These are phyloP conservation scores for Nannospalax galili DNA, from an alignment of 2,113 vertebrate genomes.

Conservation along the genomic window DNA sequence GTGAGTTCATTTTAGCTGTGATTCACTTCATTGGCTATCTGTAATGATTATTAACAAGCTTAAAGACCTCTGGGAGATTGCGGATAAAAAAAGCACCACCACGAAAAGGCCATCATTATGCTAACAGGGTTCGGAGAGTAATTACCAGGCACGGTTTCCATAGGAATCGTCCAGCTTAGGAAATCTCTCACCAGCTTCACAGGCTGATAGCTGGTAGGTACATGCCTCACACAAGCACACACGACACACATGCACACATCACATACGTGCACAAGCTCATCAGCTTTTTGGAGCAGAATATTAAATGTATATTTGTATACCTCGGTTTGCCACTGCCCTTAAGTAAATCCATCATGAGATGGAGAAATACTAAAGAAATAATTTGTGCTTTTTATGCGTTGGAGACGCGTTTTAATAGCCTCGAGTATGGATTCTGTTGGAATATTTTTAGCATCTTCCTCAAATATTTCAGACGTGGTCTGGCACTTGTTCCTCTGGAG, in stretches of 20 bases:
- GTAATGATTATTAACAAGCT: constrained; percentile 99
- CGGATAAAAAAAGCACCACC: constrained; percentile 90
- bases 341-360: constrained; percentile 80
- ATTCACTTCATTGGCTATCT: constrained; percentile 97
- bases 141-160: constrained; percentile 91
- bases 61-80: constrained; percentile 96
- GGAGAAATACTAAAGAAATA: constrained; percentile 76
- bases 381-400: constrained; percentile 67
- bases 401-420: constrained; percentile 67
- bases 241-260: neutral
- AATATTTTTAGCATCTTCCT: constrained; percentile 29
- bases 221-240: neutral
- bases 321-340: constrained; percentile 71
- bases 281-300: rapidly evolving
- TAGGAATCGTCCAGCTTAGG: constrained; percentile 86
- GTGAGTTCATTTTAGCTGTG: constrained; percentile 98
- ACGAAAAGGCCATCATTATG: constrained; percentile 95
- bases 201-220: neutral
- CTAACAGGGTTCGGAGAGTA: constrained; percentile 93
- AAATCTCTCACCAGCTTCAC: constrained; percentile 85
- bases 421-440: constrained; percentile 47
- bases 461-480: neutral
- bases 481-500: neutral
- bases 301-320: neutral
- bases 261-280: neutral